Evolutionary conservation across 2,113 vertebrate species (phyloP), one percentile per base, ranked within the genome.

Genomic region (Chlorocebus sabaeus): DNA sequence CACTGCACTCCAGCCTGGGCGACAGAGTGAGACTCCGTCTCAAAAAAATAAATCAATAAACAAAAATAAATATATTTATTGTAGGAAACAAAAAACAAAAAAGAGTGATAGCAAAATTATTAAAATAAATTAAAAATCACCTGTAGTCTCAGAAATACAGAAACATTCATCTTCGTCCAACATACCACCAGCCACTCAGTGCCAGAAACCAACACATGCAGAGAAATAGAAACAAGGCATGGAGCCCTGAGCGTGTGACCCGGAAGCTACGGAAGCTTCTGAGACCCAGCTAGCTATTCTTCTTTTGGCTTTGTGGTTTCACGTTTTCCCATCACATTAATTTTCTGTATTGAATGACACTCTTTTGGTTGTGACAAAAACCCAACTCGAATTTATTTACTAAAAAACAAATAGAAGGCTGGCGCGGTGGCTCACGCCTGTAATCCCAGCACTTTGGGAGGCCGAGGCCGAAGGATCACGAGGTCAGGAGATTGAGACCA

Each of bases 101-200:
- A 83, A 76, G n/a, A 43, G 23, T 38, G 18, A 61, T 18, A 35
- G 40, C 38, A 5, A 75, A 81, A 70, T 89, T 91, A 52, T 38
- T 67, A 87, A 86, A 73, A 76, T 89, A 91, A 61, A 43, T 89
- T 23, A n/a, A 89, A 76, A 95, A 80, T 95, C 13, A 78, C 43
- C 68, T 83, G 85, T n/a, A 57, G 45, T 84, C 22, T 67, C 61
- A 90, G 75, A 90, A 78, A 86, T 83, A 83, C 89, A 20, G 52
- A 55, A 55, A 55, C 52, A 55, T 18, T 81, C 38, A 78, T n/a
- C 18, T 45, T 79, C 22, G 27, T 78, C 23, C 30, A 95, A 70
- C 20, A 48, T 67, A 70, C 20, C 12, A 64, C 16, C 43, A 64
- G 27, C 8, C 18, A 13, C 48, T 73, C 55, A 82, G 8, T 45